Evolutionary conservation across 2,797 vertebrate genomes (phyloP), one percentile per base, ranked within the genome.

Genomic region (Lagorchestes hirsutus): DNA sequence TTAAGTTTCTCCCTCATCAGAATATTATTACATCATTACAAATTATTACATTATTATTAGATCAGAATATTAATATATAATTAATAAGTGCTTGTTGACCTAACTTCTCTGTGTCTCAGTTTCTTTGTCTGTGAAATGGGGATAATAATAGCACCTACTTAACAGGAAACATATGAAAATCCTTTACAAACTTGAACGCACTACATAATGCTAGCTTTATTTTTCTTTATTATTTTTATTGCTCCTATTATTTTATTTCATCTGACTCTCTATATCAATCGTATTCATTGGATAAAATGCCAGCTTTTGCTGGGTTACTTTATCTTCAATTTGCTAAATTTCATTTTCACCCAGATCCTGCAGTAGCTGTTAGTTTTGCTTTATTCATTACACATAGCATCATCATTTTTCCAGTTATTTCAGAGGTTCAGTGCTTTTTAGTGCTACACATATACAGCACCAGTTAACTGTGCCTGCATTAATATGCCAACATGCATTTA

Each of bases 391-490:
- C 52, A 46, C 54, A 40, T 82, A 90, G 31, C 24, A 55, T 94
- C 46, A n/a, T 74, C 29, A 56, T 50, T 90, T 74, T 5, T 67
- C 59, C 59, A 40, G 14, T n/a, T n/a, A 5, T 16, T 74, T 74
- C 34, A 74, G 54, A 91, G 57, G 34, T 90, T 5, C 74, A 90
- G 29, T 74, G 14, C 57, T 94, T 93, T 54, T 93, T 74, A 95
- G 94, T 18, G 67, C 14, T 74, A 18, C 4, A 29, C 31, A 28
- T 93, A 27, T 82, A 54, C 92, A 52, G 34, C 14, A 92, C 57
- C 55, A 74, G 50, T 57, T 94, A 92, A 90, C 91, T 94, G 74
- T 93, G 31, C 50, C n/a, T 18, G 5, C 62, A n/a, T 74, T 1
- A 74, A n/a, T 62, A 13, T 1, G 16, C 27, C 59, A 74, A 74